Conservation (phyloP, 2,113 vertebrate species). For the Laticauda colubrina region DNA sequence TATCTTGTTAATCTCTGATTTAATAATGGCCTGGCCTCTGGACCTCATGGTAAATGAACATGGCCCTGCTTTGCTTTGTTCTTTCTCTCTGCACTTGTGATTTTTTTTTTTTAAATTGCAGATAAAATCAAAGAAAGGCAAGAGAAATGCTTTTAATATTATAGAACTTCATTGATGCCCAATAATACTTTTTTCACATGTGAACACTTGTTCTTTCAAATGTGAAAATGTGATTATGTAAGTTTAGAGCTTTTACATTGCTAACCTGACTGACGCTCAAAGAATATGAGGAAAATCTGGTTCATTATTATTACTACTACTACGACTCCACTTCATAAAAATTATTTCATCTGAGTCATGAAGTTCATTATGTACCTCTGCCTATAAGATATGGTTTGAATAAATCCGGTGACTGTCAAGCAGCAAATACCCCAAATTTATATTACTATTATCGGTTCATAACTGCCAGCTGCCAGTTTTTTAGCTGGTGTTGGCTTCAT, state of each 20-base stretch:
- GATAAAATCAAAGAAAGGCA: not conserved
- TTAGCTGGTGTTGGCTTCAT: not conserved
- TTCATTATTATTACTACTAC: not conserved
- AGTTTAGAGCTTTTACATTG: not conserved
- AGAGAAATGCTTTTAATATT: not conserved
- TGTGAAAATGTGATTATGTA: not conserved
- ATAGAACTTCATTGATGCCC: not conserved
- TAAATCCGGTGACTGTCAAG: not conserved
- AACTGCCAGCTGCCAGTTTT: not conserved
- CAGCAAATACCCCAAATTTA: not conserved
- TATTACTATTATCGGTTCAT: not conserved
- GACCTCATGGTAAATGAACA: not conserved
- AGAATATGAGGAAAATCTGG: not conserved
- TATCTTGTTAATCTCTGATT: slow-evolving; percentile 31
- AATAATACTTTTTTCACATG: not conserved
- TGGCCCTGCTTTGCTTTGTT: not conserved
- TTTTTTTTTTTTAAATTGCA: not conserved
- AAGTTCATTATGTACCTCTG: not conserved
- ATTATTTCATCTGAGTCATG: not conserved
- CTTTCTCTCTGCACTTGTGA: not conserved
- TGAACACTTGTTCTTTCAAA: not conserved
- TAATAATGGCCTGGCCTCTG: slow-evolving; percentile 32
- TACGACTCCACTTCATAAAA: not conserved
- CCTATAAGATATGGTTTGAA: not conserved
- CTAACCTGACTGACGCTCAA: not conserved